These are phyloP conservation scores for Scaptomyza polygonia DNA, from an alignment of 2,888 invertebrate genomes.

Conservation along the genomic window DNA sequence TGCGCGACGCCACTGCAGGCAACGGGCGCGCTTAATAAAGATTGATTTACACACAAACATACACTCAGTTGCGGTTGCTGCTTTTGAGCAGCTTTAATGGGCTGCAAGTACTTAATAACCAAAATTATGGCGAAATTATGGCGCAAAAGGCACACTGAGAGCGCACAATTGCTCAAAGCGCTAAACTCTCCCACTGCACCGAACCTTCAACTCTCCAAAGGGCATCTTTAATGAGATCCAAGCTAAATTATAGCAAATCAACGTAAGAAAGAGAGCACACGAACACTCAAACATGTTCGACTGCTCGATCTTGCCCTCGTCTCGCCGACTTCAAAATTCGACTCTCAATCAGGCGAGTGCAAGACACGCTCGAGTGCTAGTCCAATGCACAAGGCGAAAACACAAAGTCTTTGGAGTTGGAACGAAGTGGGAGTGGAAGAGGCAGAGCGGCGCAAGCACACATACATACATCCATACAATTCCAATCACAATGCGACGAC, in stretches of 20 bases:
- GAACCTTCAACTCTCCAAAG: not conserved
- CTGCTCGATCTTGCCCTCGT: conserved; percentile 21
- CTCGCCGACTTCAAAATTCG: conserved; percentile 10
- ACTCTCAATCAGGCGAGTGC: conserved; percentile 41
- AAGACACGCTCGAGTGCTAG: conserved; percentile 54
- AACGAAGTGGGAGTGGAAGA: conserved; percentile 19
- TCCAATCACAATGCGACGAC: conserved; percentile 49
- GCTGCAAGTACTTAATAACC: conserved; percentile 41
- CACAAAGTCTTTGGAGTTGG: conserved; percentile 15
- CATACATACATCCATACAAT: conserved; percentile 32
- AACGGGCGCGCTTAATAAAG: conserved; percentile 67
- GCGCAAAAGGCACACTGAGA: conserved; percentile 26
- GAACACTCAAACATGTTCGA: conserved; percentile 6
- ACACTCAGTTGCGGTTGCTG: conserved; percentile 24
- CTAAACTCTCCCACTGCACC: conserved; percentile 5
- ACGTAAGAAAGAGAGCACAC: not conserved
- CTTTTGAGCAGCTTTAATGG: conserved; percentile 37
- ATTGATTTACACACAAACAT: conserved; percentile 71
- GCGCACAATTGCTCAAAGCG: conserved; percentile 8
- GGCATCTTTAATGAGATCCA: conserved; percentile 27
- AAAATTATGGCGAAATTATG: conserved; percentile 56
- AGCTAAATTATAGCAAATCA: conserved; percentile 8
- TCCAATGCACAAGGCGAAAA: conserved; percentile 37
- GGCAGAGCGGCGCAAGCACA: conserved; percentile 14
- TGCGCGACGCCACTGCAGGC: conserved; percentile 59